A percentile compares a stretch with the other conserved stretches of the same genome.
Evolutionary conservation across 2,888 invertebrate species (phyloP).

Genomic region (Gonocerus acuteangulatus): DNA sequence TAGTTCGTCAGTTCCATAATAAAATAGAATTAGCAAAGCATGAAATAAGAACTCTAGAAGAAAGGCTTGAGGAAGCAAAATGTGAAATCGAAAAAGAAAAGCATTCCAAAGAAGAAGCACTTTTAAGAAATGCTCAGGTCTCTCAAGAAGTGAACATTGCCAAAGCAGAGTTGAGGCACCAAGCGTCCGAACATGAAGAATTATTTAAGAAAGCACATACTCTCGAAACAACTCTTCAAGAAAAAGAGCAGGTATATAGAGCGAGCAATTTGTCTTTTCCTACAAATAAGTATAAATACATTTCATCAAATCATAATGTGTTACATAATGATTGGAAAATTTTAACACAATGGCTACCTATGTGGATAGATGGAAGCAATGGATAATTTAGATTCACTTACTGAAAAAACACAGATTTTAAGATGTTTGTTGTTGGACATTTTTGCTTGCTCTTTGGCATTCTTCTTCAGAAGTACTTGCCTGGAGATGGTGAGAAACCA

Average conservation of each 20-base stretch:
- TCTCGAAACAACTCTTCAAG: constrained; percentile 50
- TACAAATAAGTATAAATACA: no score
- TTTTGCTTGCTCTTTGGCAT: no score
- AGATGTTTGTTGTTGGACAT: no score
- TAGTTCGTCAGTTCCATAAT: background rate
- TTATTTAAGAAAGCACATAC: constrained; percentile 51
- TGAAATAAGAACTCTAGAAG: background rate
- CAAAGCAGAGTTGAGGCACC: constrained; percentile 62
- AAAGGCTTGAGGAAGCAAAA: constrained; percentile 24
- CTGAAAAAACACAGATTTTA: no score
- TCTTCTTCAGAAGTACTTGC: no score
- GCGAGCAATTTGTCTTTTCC: no score
- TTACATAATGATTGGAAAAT: no score
- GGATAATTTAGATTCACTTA: no score
- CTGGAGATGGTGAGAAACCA: no score
- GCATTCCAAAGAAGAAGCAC: constrained; percentile 65
- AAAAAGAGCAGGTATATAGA: constrained; percentile 48
- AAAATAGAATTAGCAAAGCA: constrained; percentile 1
- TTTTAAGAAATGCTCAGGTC: constrained; percentile 71
- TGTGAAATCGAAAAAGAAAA: constrained; percentile 49
- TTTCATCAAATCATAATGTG: no score
- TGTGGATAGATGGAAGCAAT: no score
- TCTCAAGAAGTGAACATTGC: constrained; percentile 72
- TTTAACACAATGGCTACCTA: no score
- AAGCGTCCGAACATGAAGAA: constrained; percentile 57